These are phyloP conservation scores for Abramis brama DNA, from an alignment of 2,113 vertebrate species.

Conservation along the genomic window DNA sequence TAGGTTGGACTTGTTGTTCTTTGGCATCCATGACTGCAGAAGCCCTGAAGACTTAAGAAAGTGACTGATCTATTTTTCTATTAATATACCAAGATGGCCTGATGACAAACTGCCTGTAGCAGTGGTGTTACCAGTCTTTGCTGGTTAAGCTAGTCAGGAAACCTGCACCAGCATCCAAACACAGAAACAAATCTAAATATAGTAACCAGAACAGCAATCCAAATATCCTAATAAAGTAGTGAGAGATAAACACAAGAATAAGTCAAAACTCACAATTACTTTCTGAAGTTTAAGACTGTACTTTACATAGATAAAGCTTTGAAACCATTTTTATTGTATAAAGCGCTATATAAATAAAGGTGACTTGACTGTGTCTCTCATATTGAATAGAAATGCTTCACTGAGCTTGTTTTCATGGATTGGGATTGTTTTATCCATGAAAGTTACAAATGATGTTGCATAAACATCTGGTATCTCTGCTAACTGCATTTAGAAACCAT, in stretches of 20 bases:
- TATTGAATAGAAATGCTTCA: not conserved
- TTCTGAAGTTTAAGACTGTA: not conserved
- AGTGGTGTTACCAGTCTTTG: not conserved
- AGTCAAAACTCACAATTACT: not conserved
- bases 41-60: not conserved
- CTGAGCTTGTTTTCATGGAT: not conserved
- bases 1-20: not conserved
- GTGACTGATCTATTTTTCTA: not conserved
- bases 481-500: not conserved
- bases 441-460: not conserved
- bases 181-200: not conserved
- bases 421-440: not conserved
- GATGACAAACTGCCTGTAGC: not conserved
- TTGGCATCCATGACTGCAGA: constrained; percentile 5
- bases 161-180: constrained; percentile 7
- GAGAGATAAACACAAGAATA: not conserved
- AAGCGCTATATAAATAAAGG: too few relatives aligned
- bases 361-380: not conserved
- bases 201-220: not conserved
- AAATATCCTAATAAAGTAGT: not conserved
- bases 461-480: not conserved
- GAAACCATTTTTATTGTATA: too few relatives aligned
- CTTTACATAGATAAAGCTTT: too few relatives aligned
- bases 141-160: not conserved
- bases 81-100: constrained; percentile 12